Evolutionary conservation across 2,113 vertebrate genomes (phyloP), one percentile per base, ranked within the genome.

Genomic region (Origma solitaria): DNA sequence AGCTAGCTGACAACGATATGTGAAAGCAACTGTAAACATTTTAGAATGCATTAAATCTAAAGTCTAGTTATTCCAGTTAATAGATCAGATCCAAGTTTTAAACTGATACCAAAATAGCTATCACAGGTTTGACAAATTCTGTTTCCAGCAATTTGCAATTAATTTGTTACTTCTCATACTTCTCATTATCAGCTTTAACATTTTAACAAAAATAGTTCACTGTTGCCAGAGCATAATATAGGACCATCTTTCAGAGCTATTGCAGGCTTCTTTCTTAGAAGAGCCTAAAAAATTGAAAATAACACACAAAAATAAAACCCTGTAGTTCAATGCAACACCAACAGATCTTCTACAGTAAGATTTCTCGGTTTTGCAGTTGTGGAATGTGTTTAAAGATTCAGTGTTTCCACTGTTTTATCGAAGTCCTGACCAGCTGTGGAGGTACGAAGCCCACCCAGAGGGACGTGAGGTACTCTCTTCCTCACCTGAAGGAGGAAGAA

Each of bases 391-490:
- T 56, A 56, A 88, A 82, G 38, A 42, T 17, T 44, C 62, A 83
- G 69, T 2, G 0, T 86, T 82, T 88, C 51, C 37, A 60, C 33
- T 57, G 27, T 49, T 79, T 97, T 97, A 99, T 97, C 98, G 98
- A 95, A 99, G 99, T 93, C 99, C 99, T 13, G 99, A 99, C 99
- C 99, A 99, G 95, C 99, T 99, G 97, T 99, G 99, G n/a, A 99
- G 98, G 75, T 99, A 99, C 0, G 99, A 99, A 35, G 98, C 97
- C 99, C 99, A 99, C 45, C 99, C 99, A 15, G 99, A 98, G 21
- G 98, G 96, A 27, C 98, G 97, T 40, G 98, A 96, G 8, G 94
- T 95, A 49, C 93, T 97, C 71, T 99, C 99, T 71, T 99, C 99
- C 38, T 99, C 98, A 95, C 99, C 99, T 99, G 92, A 82, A 78